Evolutionary conservation across 92 coral and sea anemone species (phyloP), one percentile per base, ranked within the genome.

Genomic region (Paragorgia papillata): DNA sequence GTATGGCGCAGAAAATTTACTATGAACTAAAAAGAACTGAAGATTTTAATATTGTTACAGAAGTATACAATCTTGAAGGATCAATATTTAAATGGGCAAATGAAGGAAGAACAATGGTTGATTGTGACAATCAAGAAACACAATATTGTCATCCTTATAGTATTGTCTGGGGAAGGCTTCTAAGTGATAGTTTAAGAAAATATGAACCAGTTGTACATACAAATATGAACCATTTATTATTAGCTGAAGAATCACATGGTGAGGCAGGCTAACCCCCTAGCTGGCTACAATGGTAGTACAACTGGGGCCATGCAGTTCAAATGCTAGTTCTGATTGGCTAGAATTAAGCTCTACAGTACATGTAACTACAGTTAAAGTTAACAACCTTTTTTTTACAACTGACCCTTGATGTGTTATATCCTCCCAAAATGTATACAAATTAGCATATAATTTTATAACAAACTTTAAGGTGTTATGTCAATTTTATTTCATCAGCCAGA

Each of bases 21-120:
- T 66, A 57, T 57, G 84, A 90, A 77, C 81, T 94, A 14, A 56
- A 66, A 26, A 91, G 76, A 56, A 57, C 61, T 20, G 48, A 66
- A 22, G 75, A 39, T 43, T 41, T 79, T 64, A 84, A 79, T 67
- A 12, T 81, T 0, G 59, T 61, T 10, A 26, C 86, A n/a, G 87
- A 84, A 6, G 67, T 94, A 8, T 94, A 73, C 48, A 94, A 91
- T 69, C 92, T 94, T 12, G 98, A 94, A 68, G 98, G 98, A 13
- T 88, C 97, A 0, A 85, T 94, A 35, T 88, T 94, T 55, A 88
- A 94, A 69, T 94, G 98, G 98, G 98, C 98, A 6, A 94, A 94
- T 73, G 98, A 94, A 57, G 84, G 85, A 28, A 82, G 85, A 76
- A 60, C 81, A 27, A 85, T 94, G 12, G 85, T 90, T 44, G 76